A percentile compares a stretch with the other conserved stretches of the same genome.
Evolutionary conservation across 2,113 vertebrate species (phyloP).

Genomic region (Pygoscelis adeliae): DNA sequence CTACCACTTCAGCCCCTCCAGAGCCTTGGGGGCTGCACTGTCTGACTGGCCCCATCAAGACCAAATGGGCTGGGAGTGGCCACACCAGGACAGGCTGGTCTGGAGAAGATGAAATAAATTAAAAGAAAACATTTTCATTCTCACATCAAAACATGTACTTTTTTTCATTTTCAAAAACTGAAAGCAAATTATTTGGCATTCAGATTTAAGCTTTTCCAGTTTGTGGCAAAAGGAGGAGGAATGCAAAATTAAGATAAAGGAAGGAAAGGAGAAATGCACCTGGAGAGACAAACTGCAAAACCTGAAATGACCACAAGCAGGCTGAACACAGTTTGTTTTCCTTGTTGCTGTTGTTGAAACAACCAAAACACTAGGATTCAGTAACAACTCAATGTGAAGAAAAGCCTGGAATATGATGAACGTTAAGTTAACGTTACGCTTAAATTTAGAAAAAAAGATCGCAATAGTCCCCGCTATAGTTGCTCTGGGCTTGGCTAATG

Average conservation of each 20-base stretch:
- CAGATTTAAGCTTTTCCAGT: not conserved
- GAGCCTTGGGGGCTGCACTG: not conserved
- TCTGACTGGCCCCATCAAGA: not conserved
- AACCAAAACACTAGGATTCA: not conserved
- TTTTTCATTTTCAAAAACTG: not conserved
- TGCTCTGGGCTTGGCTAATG: not conserved
- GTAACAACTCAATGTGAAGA: not conserved
- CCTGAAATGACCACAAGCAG: not conserved
- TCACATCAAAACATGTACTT: not conserved
- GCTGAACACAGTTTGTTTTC: not conserved
- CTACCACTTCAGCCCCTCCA: not conserved
- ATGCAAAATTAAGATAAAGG: not conserved
- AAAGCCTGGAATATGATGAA: not conserved
- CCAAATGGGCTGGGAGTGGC: not conserved
- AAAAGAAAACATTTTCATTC: not conserved
- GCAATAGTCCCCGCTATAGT: rapidly evolving
- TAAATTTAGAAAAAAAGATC: rapidly evolving
- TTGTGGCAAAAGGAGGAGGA: not conserved
- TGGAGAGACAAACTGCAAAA: not conserved
- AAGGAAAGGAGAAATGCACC: not conserved
- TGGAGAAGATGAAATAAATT: not conserved
- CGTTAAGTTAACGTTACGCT: not conserved
- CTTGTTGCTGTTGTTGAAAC: not conserved
- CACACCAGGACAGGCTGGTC: not conserved
- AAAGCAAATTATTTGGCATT: not conserved